Conservation (phyloP, 2,888 invertebrate species). For the Eledona agricola region DNA sequence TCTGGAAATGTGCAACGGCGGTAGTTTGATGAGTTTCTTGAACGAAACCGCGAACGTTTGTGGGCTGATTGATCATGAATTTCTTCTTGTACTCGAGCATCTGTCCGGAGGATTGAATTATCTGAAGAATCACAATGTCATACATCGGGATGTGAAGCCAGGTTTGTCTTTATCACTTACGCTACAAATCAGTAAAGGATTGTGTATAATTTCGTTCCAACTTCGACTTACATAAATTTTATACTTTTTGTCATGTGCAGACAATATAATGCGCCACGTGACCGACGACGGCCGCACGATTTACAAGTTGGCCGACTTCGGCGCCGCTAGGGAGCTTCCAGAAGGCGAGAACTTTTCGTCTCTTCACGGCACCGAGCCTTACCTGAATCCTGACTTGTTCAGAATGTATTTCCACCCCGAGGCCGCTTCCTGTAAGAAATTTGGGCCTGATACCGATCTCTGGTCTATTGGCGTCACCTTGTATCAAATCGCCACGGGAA, state of each 20-base stretch:
- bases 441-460: constrained; percentile 24
- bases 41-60: constrained; percentile 12
- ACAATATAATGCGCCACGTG: constrained; percentile 20
- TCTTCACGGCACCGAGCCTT: constrained; percentile 19
- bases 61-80: constrained; percentile 17
- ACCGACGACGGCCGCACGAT: constrained; percentile 8
- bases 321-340: constrained; percentile 22
- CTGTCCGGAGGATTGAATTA: constrained; percentile 18
- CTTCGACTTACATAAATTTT: constrained; percentile 1
- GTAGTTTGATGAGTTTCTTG: constrained; percentile 10
- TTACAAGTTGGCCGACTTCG: constrained; percentile 31
- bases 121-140: constrained; percentile 15
- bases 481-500: constrained; percentile 17
- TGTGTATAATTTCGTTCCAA: neutral
- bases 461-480: constrained; percentile 29
- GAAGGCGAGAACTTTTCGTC: constrained; percentile 23
- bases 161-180: too few relatives aligned
- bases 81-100: constrained; percentile 17
- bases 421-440: neutral
- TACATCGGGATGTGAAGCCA: constrained; percentile 31
- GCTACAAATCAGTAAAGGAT: neutral
- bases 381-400: constrained; percentile 17
- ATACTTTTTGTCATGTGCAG: constrained; percentile 13
- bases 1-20: constrained; percentile 16
- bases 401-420: constrained; percentile 3